Evolutionary conservation across 1,140 invertebrate genomes (phyloP), one percentile per base, ranked within the genome.

Genomic region (Andricus grossulariae): DNA sequence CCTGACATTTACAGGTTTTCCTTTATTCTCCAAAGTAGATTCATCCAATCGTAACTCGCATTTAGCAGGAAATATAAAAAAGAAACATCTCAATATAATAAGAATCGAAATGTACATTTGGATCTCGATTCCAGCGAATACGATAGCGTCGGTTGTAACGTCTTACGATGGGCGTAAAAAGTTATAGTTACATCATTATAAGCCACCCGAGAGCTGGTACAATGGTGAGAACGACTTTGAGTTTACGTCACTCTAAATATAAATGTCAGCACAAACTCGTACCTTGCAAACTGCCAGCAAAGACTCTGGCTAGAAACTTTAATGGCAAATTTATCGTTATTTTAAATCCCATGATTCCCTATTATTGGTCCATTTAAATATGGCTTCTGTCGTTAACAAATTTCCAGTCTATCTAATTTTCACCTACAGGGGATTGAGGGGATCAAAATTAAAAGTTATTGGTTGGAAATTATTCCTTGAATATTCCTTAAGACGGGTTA

Each of bases 101-200:
- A 52, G 71, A 78, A 80, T 81, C 80, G 79, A 80, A 82, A 73
- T 54, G 72, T 71, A 19, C 32, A 73, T 50, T 55, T 73, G 70
- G 79, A 85, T 84, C 82, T 57, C 75, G 79, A 77, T 77, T 80
- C 73, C 25, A 19, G 76, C 75, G 72, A 77, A 74, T 60, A 76
- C 73, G 57, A 66, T 66, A 32, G 77, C 71, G 51, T 50, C 73
- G 57, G 76, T 79, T 84, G 82, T 85, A 84, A 80, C 77, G 82
- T 73, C 85, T 89, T 88, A 86, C 84, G 83, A 88, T 78, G 52
- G 70, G 60, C 82, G 83, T 89, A 89, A 89, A 90, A 90, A 85
- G 87, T 87, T 86, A 89, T 83, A 86, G 88, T 91, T 90, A 88
- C 85, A 85, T 88, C 88, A 89, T 88, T 90, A 91, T 87, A 90